Evolutionary conservation across 2,888 invertebrate species (phyloP).

Genomic region (Stenichneumon culpator): DNA sequence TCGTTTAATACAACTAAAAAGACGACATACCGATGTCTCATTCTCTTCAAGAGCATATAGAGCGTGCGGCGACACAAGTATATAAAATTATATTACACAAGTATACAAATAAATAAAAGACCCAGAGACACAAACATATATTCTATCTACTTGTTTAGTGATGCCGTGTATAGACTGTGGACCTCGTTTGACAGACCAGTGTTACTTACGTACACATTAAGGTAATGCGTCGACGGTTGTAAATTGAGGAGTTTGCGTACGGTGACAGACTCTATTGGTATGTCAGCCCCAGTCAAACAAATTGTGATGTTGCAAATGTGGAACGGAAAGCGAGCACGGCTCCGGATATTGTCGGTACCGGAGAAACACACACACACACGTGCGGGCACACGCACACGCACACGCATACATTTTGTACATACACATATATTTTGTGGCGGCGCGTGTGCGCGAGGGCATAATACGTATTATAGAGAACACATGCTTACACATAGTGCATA

Average conservation of each 20-base stretch:
- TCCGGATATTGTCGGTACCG: constrained; percentile 23
- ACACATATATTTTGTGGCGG: not conserved
- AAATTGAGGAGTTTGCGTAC: constrained; percentile 63
- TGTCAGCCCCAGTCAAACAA: constrained; percentile 29
- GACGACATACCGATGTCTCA: constrained; percentile 19
- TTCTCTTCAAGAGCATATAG: constrained; percentile 2
- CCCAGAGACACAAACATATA: not conserved
- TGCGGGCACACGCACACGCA: not conserved
- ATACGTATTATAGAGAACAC: constrained; percentile 13
- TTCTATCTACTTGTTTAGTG: not conserved
- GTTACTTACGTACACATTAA: constrained; percentile 53
- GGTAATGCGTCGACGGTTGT: constrained; percentile 61
- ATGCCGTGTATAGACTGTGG: not conserved
- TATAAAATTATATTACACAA: too few relatives aligned
- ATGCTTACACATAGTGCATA: not conserved
- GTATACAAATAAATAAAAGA: too few relatives aligned
- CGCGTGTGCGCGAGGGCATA: not conserved
- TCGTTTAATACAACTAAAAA: constrained; percentile 3
- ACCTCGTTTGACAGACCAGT: constrained; percentile 44
- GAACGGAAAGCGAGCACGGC: constrained; percentile 24
- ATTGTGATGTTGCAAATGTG: constrained; percentile 39
- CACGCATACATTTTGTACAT: not conserved
- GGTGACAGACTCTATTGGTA: constrained; percentile 27
- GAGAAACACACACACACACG: constrained; percentile 37
- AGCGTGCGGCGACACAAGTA: not conserved